Percentiles rank a stretch among this genome's conserved stretches.
Evolutionary conservation across 1,140 invertebrate species (phyloP).

Genomic region (Drosophila mojavensis): DNA sequence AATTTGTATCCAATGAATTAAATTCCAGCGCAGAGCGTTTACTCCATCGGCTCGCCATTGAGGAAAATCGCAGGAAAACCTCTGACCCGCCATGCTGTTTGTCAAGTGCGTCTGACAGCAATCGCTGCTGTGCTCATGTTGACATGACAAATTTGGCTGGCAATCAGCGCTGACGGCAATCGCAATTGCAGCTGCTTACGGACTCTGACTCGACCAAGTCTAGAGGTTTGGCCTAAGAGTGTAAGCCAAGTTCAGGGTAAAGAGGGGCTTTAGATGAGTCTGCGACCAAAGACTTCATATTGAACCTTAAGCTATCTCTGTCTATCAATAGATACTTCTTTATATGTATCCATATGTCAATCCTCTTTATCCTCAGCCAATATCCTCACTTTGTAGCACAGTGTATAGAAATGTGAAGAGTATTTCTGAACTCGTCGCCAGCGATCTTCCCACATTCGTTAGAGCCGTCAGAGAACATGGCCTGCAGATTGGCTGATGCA

Average conservation of each 20-base stretch:
- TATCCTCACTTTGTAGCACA: too few relatives aligned
- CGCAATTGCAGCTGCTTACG: slow-evolving; percentile 24
- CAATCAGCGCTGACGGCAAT: slow-evolving; percentile 17
- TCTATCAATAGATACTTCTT: too few relatives aligned
- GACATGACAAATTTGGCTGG: slow-evolving; percentile 67
- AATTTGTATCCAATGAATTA: slow-evolving; percentile 79
- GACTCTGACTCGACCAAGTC: neutral
- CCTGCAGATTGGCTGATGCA: slow-evolving; percentile 37
- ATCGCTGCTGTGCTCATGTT: slow-evolving; percentile 31
- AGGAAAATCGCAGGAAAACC: slow-evolving; percentile 67
- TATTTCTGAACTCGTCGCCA: slow-evolving; percentile 45
- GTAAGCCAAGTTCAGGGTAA: neutral
- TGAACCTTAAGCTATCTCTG: too few relatives aligned
- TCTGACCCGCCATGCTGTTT: slow-evolving; percentile 70
- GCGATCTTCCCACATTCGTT: slow-evolving; percentile 69
- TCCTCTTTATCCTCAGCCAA: too few relatives aligned
- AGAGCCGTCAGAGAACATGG: slow-evolving; percentile 54
- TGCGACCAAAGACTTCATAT: too few relatives aligned
- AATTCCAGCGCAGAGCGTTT: slow-evolving; percentile 66
- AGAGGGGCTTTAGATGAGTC: too few relatives aligned
- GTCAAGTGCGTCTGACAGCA: slow-evolving; percentile 64
- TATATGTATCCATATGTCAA: too few relatives aligned
- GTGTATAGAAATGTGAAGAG: too few relatives aligned
- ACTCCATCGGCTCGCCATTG: slow-evolving; percentile 70
- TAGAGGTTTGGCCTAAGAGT: too few relatives aligned